Conservation (phyloP, 1,140 invertebrate species). For the Branchinecta lynchi region DNA sequence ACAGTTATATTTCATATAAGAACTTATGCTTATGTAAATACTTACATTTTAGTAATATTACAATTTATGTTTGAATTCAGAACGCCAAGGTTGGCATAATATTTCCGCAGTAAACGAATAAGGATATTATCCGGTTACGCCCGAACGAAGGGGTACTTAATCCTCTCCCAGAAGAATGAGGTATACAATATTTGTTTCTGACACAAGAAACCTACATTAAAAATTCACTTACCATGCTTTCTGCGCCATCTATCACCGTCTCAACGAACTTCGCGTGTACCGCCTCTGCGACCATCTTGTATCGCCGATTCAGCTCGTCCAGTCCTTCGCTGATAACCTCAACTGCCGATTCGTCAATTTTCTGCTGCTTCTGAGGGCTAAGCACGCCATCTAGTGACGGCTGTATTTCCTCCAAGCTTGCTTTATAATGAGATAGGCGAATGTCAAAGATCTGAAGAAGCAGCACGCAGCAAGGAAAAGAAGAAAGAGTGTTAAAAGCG, state of each 20-base stretch:
- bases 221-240: constrained; percentile 41
- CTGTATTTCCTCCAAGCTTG: constrained; percentile 69
- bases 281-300: constrained; percentile 53
- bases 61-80: too few relatives aligned
- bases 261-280: constrained; percentile 47
- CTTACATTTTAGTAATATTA: too few relatives aligned
- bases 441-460: constrained; percentile 65
- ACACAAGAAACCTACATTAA: constrained; percentile 16
- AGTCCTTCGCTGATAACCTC: constrained; percentile 68
- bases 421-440: constrained; percentile 68
- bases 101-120: too few relatives aligned
- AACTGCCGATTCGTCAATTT: constrained; percentile 35
- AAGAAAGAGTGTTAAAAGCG: constrained; percentile 9
- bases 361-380: background rate
- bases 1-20: too few relatives aligned
- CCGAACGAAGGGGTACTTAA: too few relatives aligned
- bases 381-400: constrained; percentile 50
- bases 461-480: constrained; percentile 11
- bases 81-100: too few relatives aligned
- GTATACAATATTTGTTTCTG: background rate
- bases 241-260: constrained; percentile 41
- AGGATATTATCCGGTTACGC: too few relatives aligned
- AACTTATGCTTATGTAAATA: too few relatives aligned
- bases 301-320: constrained; percentile 66
- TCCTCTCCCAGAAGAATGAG: constrained; percentile 1